phyloP scores from a whole-genome alignment of 2,797 vertebrate species.

The Cephalopachus bancanus region DNA sequence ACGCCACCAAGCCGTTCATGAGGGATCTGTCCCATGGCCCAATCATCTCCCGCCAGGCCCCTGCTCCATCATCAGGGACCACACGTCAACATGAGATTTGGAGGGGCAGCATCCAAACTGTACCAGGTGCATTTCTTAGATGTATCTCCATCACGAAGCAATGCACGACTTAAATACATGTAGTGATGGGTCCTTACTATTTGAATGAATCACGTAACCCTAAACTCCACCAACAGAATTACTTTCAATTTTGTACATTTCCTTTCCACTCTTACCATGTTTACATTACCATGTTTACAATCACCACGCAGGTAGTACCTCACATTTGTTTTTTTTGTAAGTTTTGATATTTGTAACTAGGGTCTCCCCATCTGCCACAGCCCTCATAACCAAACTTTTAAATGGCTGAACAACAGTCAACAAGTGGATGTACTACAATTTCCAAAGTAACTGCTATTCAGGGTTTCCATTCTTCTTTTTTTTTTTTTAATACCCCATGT shows the following conservation, averaged over 20 bases:
- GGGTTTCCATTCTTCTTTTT: not conserved
- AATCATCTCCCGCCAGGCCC: no score
- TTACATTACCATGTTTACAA: not conserved
- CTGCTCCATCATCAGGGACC: no score
- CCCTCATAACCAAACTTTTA: conserved; percentile 28
- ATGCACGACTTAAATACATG: not conserved
- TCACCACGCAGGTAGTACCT: not conserved
- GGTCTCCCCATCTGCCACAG: not conserved
- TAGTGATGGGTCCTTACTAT: not conserved
- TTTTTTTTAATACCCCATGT: not conserved
- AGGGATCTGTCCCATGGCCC: no score
- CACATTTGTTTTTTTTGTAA: not conserved
- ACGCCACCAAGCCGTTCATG: no score
- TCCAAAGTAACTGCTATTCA: not conserved
- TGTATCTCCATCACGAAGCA: not conserved
- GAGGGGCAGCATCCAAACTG: no score
- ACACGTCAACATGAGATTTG: no score
- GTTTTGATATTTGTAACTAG: not conserved
- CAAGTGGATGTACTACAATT: not conserved
- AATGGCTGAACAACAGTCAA: conserved; percentile 4
- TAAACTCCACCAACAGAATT: not conserved
- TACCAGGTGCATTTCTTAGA: not conserved
- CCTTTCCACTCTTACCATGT: not conserved
- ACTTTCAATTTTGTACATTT: conserved; percentile 35
- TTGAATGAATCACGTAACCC: not conserved